A percentile compares a stretch with the other conserved stretches of the same genome.
These are phyloP conservation scores for Tinea semifulvella DNA, from an alignment of 2,888 invertebrate species.

Conservation along the genomic window DNA sequence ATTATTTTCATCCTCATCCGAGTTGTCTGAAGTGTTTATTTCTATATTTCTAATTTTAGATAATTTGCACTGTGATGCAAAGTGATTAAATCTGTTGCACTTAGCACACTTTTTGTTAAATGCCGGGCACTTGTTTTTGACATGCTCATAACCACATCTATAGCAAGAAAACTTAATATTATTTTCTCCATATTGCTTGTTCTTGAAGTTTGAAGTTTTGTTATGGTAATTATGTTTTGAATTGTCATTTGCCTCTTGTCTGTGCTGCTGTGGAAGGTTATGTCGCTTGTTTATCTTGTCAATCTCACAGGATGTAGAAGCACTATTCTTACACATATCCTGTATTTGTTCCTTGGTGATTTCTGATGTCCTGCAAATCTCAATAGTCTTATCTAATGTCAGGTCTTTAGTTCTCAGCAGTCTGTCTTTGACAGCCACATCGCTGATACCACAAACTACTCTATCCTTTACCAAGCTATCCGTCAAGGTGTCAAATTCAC, in stretches of 20 bases:
- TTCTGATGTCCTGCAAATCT: no score
- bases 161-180: not conserved
- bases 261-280: not conserved
- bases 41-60: conserved; percentile 35
- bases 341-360: conserved; percentile 14
- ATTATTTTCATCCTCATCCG: not conserved
- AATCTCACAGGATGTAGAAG: not conserved
- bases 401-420: conserved; percentile 17
- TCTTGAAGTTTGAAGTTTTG: not conserved
- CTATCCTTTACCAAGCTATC: conserved; percentile 19
- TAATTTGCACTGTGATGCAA: not conserved
- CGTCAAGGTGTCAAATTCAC: conserved; percentile 18
- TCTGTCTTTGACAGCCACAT: conserved; percentile 15
- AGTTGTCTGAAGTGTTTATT: conserved; percentile 26
- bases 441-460: conserved; percentile 18
- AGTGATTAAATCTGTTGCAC: not conserved
- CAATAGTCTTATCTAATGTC: conserved; percentile 17
- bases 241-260: not conserved
- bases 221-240: not conserved
- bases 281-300: not conserved
- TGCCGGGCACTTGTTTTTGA: not conserved
- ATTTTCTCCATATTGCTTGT: not conserved
- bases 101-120: not conserved
- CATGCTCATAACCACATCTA: not conserved
- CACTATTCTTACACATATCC: not conserved